Evolutionary conservation across 2,888 invertebrate species (phyloP).

Genomic region (Yponomeuta malinellus): DNA sequence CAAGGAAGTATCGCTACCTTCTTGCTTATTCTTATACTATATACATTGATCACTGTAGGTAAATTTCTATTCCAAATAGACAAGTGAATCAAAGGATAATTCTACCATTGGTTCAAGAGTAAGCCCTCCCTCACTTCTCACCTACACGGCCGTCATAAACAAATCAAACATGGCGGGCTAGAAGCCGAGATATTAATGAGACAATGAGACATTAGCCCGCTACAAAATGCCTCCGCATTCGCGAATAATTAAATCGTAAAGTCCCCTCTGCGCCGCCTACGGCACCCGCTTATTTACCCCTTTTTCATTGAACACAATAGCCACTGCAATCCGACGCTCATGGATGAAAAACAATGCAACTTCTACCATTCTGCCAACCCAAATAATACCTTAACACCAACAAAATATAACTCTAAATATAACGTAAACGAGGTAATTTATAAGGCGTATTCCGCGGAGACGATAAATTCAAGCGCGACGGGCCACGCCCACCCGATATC

Average conservation of each 20-base stretch:
- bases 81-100: neutral
- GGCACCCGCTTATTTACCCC: conserved; percentile 72
- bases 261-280: conserved; percentile 73
- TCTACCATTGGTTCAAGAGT: neutral
- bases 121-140: conserved; percentile 34
- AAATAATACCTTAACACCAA: conserved; percentile 30
- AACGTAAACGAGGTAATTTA: conserved; percentile 28
- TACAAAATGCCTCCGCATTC: conserved; percentile 76
- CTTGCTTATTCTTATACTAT: too few species aligned
- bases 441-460: conserved; percentile 68
- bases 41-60: too few species aligned
- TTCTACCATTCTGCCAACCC: conserved; percentile 23
- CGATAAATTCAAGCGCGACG: conserved; percentile 74
- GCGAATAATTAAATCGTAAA: conserved; percentile 77
- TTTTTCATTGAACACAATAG: conserved; percentile 76
- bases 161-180: conserved; percentile 72
- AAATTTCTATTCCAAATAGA: neutral
- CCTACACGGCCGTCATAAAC: conserved; percentile 65
- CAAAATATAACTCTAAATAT: conserved; percentile 29
- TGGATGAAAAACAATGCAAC: conserved; percentile 49
- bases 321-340: conserved; percentile 63
- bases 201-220: conserved; percentile 75
- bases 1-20: too few species aligned
- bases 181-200: conserved; percentile 69
- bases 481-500: conserved; percentile 70